Base-by-base conservation (phyloP, 2,888 invertebrate species). In the Heliconius ethilla region DNA sequence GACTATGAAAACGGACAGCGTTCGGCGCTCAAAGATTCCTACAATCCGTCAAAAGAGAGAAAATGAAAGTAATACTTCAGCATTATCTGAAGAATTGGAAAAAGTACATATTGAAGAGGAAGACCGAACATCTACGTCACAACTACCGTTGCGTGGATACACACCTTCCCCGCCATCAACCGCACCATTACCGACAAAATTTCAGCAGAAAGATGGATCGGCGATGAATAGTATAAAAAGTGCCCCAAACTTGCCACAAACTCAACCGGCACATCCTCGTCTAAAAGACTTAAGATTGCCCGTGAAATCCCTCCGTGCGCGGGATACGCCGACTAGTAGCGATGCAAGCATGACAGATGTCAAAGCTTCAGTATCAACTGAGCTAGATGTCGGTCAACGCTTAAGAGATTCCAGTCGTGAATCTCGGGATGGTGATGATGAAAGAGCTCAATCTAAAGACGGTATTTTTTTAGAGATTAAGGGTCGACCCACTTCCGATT, bases 91-190 rank as follows among this genome's bases (percentile, higher is more conserved):
- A 78, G 95, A 96, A 83, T 88, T 96, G 79, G 95, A 96, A 88
- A 96, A 96, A 85, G 94, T 96, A 82, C 96, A 96, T 83, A 94
- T 96, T 84, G 95, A 95, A 82, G 95, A 95, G 84, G 95, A 95
- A 80, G 93, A 94, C 73, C 92, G 95, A 66, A 93, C 92, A 37
- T 95, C 96, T 37, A 94, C 95, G 75, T 95, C 96, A 75, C 96
- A 96, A 85, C 87, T 97, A 83, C 96, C 96, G 1, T 90, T 96
- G 72, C 95, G 97, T 51, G 96, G 97, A 62, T 97, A 97, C 83
- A 97, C 97, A 6, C 97, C 97, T 18, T 97, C 97, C 66, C 97
- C 97, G 72, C 97, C 97, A 78, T 97, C 97, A 79, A 97, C 97
- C 29, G 97, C 97, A 2, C 97, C 97, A 33, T 91, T 97, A 83